Conservation (phyloP, 2,888 invertebrate species). For the Leptinotarsa peninsularis region DNA sequence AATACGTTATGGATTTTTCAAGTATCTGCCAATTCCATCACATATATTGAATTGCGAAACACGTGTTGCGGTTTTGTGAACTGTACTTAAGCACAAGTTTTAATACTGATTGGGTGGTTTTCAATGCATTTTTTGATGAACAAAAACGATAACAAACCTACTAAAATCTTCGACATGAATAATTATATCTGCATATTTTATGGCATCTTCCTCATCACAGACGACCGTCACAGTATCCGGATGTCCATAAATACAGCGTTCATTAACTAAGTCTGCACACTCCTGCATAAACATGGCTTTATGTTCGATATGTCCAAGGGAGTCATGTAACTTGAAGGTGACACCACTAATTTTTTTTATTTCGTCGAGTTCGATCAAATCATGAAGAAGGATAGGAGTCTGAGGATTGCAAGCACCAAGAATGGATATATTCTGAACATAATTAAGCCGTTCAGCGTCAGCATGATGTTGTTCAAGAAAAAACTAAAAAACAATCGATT, state of each 20-base stretch:
- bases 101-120: too few species aligned
- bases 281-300: conserved; percentile 9
- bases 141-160: neutral
- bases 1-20: too few species aligned
- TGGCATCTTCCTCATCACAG: conserved; percentile 66
- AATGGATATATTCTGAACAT: conserved; percentile 49
- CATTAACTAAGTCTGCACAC: conserved; percentile 39
- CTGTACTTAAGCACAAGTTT: too few species aligned
- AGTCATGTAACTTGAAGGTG: conserved; percentile 56
- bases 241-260: conserved; percentile 54
- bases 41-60: too few species aligned
- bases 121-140: neutral
- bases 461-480: conserved; percentile 41
- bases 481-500: conserved; percentile 34
- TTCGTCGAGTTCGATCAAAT: conserved; percentile 54
- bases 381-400: conserved; percentile 54
- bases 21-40: too few species aligned
- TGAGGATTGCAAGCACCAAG: conserved; percentile 54
- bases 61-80: too few species aligned
- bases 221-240: conserved; percentile 58
- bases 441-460: conserved; percentile 25
- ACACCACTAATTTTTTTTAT: conserved; percentile 52
- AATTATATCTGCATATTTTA: conserved; percentile 68
- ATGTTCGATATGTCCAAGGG: conserved; percentile 45
- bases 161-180: conserved; percentile 68